Evolutionary conservation across 1,140 invertebrate genomes (phyloP).

Genomic region (Trypoxylus dichotomus): DNA sequence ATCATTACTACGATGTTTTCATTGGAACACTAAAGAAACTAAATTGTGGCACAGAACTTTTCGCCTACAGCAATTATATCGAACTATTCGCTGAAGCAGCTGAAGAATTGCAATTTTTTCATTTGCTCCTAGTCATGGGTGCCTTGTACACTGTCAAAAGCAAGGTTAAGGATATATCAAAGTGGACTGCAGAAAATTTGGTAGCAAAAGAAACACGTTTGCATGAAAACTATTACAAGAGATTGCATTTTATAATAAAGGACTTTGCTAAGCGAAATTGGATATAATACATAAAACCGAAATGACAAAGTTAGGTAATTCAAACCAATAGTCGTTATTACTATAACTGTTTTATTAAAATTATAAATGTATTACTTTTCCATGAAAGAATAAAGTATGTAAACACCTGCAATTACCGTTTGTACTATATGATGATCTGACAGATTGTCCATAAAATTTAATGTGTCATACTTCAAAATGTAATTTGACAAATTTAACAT

Average conservation of each 20-base stretch:
- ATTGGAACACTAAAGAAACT: conserved; percentile 39
- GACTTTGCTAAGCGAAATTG: conserved; percentile 1
- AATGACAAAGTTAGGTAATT: too few species aligned
- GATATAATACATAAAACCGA: too few species aligned
- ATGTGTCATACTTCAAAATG: too few species aligned
- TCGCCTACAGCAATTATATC: conserved; percentile 32
- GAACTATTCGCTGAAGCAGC: conserved; percentile 28
- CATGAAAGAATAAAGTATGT: too few species aligned
- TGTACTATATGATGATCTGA: too few species aligned
- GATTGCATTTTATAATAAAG: background rate
- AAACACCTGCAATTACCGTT: too few species aligned
- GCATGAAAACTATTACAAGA: background rate
- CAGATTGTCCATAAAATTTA: too few species aligned
- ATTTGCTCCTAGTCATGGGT: background rate
- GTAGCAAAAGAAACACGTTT: background rate
- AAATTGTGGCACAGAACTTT: conserved; percentile 27
- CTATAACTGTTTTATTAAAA: too few species aligned
- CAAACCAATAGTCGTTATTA: too few species aligned
- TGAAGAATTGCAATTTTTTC: background rate
- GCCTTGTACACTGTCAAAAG: background rate
- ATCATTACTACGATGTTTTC: conserved; percentile 56
- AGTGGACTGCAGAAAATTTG: background rate
- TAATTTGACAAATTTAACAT: too few species aligned
- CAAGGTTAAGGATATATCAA: background rate
- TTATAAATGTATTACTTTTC: too few species aligned